Evolutionary conservation across 2,797 vertebrate species (phyloP).

Genomic region (Poecilia gillii): DNA sequence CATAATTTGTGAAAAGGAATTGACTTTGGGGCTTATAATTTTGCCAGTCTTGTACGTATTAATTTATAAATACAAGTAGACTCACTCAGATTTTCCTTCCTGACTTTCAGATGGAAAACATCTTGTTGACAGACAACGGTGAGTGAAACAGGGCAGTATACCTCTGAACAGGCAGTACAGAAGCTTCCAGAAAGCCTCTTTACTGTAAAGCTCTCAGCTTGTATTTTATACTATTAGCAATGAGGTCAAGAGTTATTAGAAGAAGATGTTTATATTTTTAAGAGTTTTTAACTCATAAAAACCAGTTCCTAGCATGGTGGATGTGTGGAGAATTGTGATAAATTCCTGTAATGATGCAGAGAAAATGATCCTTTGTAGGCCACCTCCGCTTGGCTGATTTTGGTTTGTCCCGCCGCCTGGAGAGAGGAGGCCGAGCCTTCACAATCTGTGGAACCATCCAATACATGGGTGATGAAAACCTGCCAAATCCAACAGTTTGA

Average conservation of each 20-base stretch:
- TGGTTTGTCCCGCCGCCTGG: slow-evolving; percentile 89
- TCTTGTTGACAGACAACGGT: slow-evolving; percentile 93
- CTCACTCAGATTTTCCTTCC: not conserved
- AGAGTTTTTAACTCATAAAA: not conserved
- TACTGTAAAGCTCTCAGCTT: not conserved
- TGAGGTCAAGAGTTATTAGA: not conserved
- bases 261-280: not conserved
- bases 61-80: not conserved
- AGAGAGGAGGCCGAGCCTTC: slow-evolving; percentile 87
- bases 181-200: slow-evolving; percentile 46
- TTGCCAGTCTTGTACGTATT: not conserved
- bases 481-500: not conserved
- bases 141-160: slow-evolving; percentile 63
- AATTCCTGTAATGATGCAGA: slow-evolving; percentile 6
- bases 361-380: slow-evolving; percentile 78
- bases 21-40: not conserved
- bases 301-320: not conserved
- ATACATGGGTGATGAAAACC: slow-evolving; percentile 92
- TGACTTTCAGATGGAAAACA: slow-evolving; percentile 92
- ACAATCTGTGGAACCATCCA: slow-evolving; percentile 97
- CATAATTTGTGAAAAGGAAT: not conserved
- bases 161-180: slow-evolving; percentile 25
- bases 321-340: not conserved
- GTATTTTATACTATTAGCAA: not conserved
- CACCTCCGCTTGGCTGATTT: slow-evolving; percentile 95